These are phyloP conservation scores for Coreius guichenoti DNA, from an alignment of 2,797 vertebrate species.

Conservation along the genomic window DNA sequence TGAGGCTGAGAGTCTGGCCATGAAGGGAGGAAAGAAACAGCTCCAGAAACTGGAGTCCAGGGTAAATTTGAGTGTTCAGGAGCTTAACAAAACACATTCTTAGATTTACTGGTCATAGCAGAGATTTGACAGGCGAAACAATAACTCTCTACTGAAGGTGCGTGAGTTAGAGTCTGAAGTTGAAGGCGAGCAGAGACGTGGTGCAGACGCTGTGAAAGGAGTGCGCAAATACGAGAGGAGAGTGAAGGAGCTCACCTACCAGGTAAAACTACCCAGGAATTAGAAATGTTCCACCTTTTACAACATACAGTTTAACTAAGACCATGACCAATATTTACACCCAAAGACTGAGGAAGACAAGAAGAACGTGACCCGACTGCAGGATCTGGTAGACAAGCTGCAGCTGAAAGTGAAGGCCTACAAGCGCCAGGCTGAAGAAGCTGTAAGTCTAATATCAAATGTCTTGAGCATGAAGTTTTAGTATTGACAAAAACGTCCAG, in stretches of 20 bases:
- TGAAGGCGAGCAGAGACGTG: slow-evolving; percentile 83
- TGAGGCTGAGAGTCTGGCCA: slow-evolving; percentile 88
- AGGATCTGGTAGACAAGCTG: slow-evolving; percentile 91
- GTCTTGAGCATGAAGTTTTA: background rate
- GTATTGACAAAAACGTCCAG: background rate
- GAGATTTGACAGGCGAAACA: background rate
- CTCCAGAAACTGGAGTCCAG: slow-evolving; percentile 88
- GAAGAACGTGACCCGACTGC: slow-evolving; percentile 87
- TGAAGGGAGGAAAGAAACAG: slow-evolving; percentile 92
- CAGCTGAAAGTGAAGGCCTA: slow-evolving; percentile 92
- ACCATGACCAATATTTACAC: background rate
- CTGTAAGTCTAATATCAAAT: slow-evolving; percentile 79
- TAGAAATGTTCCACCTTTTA: background rate
- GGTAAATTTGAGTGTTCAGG: slow-evolving; percentile 63
- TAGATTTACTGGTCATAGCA: background rate
- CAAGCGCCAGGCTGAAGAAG: slow-evolving; percentile 88
- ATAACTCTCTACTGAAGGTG: slow-evolving; percentile 62
- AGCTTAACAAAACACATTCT: background rate
- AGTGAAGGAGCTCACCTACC: slow-evolving; percentile 86
- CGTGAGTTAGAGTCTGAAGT: slow-evolving; percentile 84
- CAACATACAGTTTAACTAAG: background rate
- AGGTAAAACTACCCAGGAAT: slow-evolving; percentile 70
- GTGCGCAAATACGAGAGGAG: slow-evolving; percentile 83
- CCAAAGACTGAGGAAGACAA: slow-evolving; percentile 88
- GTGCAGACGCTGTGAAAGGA: slow-evolving; percentile 83